Base-by-base conservation (phyloP, 2,888 invertebrate genomes). In the Chaitophorus viminalis region DNA sequence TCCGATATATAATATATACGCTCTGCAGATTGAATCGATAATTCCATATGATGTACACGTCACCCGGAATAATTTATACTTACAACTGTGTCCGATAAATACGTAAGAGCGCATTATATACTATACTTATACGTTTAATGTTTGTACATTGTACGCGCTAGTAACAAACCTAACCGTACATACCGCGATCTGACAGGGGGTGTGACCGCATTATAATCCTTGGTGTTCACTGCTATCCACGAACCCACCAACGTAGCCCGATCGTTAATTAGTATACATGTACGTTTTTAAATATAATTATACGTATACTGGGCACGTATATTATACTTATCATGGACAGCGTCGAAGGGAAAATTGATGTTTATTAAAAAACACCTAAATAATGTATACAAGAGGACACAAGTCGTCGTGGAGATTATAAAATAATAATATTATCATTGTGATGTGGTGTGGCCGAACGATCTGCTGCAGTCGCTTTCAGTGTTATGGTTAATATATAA, bases 211-310 rank as follows among this genome's bases (percentile, higher is more conserved):
- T 25, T 8, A 14, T 60, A 46, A 78, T 36, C 33, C 18, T 54
- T 21, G 11, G 18, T 25, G 17, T 79, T 65, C 18, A 11, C 36
- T 33, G 11, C 9, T 79, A n/a, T 60, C n/a, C n/a, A 29, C 18
- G 29, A n/a, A 81, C 79, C 79, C 79, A 81, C 79, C 79, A 81
- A 81, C 79, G 79, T 81, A n/a, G 79, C 9, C 25, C 79, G 79
- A 21, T 79, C 65, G 39, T 81, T 68, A 65, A 81, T 81, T 81
- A 39, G 65, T 68, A 29, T 46, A 46, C 14, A 46, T 14, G 3
- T 46, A 46, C 14, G 14, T 11, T 14, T 46, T 0, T 46, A 46
- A 46, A 11, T 46, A 33, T 60, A 60, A 79, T 79, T 79, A 36
- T 65, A 65, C 46, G 29, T 25, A 2, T 18, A 46, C 46, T 2